phyloP scores from a whole-genome alignment of 2,797 vertebrate genomes.

The Cyclopterus lumpus region DNA sequence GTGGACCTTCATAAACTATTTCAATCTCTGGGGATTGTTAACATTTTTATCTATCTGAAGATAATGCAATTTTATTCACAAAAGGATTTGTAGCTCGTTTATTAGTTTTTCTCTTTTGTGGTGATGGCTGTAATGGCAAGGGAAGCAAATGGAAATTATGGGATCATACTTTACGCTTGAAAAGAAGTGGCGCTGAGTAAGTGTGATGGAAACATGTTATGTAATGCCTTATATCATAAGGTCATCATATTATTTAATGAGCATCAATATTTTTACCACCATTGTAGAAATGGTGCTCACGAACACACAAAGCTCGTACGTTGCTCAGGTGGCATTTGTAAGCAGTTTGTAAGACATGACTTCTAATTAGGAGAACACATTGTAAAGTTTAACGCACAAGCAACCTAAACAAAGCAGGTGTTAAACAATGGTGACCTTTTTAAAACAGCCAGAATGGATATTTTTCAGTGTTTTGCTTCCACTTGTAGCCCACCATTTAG shows the following conservation, averaged over 20 bases:
- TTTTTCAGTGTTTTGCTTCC: conserved; percentile 55
- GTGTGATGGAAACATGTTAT: conserved; percentile 66
- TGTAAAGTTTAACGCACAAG: conserved; percentile 56
- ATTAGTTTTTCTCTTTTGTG: conserved; percentile 66
- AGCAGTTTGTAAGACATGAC: conserved; percentile 59
- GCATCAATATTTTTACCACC: conserved; percentile 65
- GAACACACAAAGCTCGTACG: conserved; percentile 36
- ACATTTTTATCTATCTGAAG: conserved; percentile 83
- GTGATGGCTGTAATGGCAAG: conserved; percentile 58
- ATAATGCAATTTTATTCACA: conserved; percentile 80
- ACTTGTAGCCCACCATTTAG: conserved; percentile 41
- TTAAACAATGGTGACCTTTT: conserved; percentile 49
- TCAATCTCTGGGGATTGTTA: conserved; percentile 82
- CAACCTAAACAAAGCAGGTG: conserved; percentile 49
- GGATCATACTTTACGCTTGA: conserved; percentile 74
- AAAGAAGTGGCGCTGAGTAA: conserved; percentile 40
- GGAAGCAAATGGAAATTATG: conserved; percentile 61
- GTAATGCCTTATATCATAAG: conserved; percentile 66
- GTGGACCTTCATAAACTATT: conserved; percentile 71
- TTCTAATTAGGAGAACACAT: conserved; percentile 50
- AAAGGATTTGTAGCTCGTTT: conserved; percentile 67
- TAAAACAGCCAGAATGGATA: conserved; percentile 60
- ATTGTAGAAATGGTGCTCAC: conserved; percentile 72
- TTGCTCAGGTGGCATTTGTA: conserved; percentile 55
- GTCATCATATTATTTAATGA: conserved; percentile 77